These are phyloP conservation scores for Pachypeltis micranthus DNA, from an alignment of 1,140 invertebrate species.

Conservation along the genomic window DNA sequence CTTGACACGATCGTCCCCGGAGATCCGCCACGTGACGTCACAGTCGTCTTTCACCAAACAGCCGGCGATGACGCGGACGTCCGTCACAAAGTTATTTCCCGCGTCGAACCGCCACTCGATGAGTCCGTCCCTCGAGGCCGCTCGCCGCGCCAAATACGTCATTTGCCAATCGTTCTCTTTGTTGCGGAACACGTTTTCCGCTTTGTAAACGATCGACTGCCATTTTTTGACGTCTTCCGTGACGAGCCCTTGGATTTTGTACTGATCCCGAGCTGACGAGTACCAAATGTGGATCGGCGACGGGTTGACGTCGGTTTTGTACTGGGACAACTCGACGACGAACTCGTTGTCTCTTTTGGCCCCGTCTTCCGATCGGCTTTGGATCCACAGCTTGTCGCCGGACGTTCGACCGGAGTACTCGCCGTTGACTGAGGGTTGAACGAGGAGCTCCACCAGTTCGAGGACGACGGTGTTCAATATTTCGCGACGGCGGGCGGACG, in stretches of 20 bases:
- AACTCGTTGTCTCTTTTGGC: not conserved
- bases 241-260: constrained; percentile 27
- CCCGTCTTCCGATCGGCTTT: constrained; percentile 31
- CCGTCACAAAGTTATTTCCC: not conserved
- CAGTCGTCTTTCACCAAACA: not conserved
- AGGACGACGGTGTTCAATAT: not conserved
- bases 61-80: not conserved
- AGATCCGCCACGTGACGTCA: not conserved
- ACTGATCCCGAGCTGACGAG: constrained; percentile 29
- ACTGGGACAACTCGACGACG: not conserved
- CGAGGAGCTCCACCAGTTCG: not conserved
- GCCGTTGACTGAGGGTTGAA: constrained; percentile 25
- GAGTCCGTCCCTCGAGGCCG: not conserved
- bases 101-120: not conserved
- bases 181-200: constrained; percentile 63
- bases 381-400: constrained; percentile 27
- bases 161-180: constrained; percentile 86
- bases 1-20: not conserved
- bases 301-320: not conserved
- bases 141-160: constrained; percentile 60
- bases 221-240: constrained; percentile 41
- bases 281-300: constrained; percentile 30
- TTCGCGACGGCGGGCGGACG: too few relatives aligned
- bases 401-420: constrained; percentile 20
- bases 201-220: constrained; percentile 46